Conservation (phyloP, 1,140 invertebrate genomes). For the Rhopalosiphum padi region DNA sequence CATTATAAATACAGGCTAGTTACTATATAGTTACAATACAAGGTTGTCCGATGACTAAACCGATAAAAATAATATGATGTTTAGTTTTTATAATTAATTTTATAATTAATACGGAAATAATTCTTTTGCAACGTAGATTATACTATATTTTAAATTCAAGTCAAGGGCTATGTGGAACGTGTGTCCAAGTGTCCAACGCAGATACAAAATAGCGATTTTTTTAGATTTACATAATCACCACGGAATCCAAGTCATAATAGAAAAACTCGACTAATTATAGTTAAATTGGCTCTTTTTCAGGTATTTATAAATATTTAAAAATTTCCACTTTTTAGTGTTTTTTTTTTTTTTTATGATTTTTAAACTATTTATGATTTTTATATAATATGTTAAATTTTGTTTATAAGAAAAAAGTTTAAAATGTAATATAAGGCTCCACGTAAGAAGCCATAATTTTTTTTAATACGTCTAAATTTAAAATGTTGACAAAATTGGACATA, state of each 20-base stretch:
- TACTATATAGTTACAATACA: background rate
- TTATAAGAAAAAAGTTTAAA: background rate
- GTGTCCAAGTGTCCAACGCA: background rate
- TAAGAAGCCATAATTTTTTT: background rate
- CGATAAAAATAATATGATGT: background rate
- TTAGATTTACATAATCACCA: background rate
- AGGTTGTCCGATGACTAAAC: background rate
- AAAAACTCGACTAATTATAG: background rate
- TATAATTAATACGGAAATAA: background rate
- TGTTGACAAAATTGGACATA: background rate
- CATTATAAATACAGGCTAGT: background rate
- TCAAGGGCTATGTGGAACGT: background rate
- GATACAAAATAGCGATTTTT: background rate
- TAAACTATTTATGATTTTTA: background rate
- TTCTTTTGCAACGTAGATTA: background rate
- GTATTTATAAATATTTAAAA: background rate
- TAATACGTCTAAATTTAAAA: background rate
- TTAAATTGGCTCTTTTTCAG: background rate
- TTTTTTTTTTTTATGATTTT: background rate
- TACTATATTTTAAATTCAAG: background rate
- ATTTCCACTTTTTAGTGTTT: background rate
- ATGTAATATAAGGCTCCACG: background rate
- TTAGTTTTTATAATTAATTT: background rate
- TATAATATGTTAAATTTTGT: too few relatives aligned
- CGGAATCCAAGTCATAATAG: background rate